Base-by-base conservation (phyloP, 2,888 invertebrate species). In the Zootermopsis nevadensis region DNA sequence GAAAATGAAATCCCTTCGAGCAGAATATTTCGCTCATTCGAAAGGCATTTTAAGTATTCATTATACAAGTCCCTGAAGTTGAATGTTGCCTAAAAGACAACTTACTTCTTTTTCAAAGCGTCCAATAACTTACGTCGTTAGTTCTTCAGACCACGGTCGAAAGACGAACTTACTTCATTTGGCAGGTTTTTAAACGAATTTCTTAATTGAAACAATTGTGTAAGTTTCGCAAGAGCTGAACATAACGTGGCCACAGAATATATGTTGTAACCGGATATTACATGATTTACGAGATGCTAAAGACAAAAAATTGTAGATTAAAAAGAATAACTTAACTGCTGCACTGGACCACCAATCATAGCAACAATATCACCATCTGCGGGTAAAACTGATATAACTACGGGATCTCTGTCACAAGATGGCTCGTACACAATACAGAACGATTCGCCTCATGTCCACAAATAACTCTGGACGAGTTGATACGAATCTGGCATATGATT, bases 271-370 rank as follows among this genome's bases (percentile, higher is more conserved):
- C 69, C 19, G 19, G 33, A 69, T 69, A 69, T 69, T 33, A 33
- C 6, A 69, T 69, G 69, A 69, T 69, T 69, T 69, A 69, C 69
- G 69, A 69, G 69, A 69, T 22, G 30, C 66, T 15, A 15, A 60
- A 27, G 15, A 27, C 6, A 60, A 1, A 60, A 60, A 60, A 48
- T n/a, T 2, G 48, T 48, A 19, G 48, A 60, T 24, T n/a, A 1
- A 27, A n/a, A 60, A 60, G 60, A 60, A 60, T 60, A 60, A 60
- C 27, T n/a, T 60, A 60, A 60, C 60, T 60, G 60, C n/a, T 60
- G 19, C 69, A 33, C 8, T 22, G 69, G 69, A 69, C 69, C 69
- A 69, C 33, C 69, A 69, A 31, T 12, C 69, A 69, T 15, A 33
- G 31, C 15, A 1, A 22, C 33, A 3, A 22, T 22, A 24, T 22